Percentiles rank a stretch among this genome's conserved stretches.
Evolutionary conservation across 2,888 invertebrate species (phyloP).

Genomic region (Bombylius major): DNA sequence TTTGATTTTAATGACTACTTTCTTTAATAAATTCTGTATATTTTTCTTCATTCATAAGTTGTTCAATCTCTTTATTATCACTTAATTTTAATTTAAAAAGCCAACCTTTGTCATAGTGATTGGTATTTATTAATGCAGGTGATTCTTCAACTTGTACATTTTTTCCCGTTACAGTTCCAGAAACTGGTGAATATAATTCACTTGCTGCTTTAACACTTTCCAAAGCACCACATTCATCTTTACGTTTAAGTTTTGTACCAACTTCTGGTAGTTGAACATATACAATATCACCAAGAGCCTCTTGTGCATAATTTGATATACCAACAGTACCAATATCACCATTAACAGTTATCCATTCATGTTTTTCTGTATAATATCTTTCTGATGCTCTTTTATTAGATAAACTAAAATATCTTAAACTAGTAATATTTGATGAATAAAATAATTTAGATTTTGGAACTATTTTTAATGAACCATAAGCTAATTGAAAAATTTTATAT

Average conservation of each 20-base stretch:
- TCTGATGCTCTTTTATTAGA: slow-evolving; percentile 31
- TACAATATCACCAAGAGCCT: slow-evolving; percentile 92
- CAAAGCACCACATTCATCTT: slow-evolving; percentile 88
- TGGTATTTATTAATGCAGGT: slow-evolving; percentile 79
- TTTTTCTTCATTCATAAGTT: slow-evolving; percentile 70
- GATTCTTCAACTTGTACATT: slow-evolving; percentile 70
- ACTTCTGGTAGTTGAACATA: slow-evolving; percentile 88
- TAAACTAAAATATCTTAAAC: no score
- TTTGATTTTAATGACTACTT: slow-evolving; percentile 36
- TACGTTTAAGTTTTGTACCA: slow-evolving; percentile 50
- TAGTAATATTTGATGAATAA: no score
- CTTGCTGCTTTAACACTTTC: slow-evolving; percentile 99
- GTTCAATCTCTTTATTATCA: slow-evolving; percentile 57
- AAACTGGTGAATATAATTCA: slow-evolving; percentile 84
- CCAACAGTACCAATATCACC: slow-evolving; percentile 77
- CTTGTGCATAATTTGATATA: slow-evolving; percentile 89
- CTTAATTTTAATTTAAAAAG: slow-evolving; percentile 79
- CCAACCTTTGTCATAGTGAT: slow-evolving; percentile 90
- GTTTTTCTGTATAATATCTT: slow-evolving; percentile 70
- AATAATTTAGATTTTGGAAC: no score
- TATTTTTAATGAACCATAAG: no score
- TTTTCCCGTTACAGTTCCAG: slow-evolving; percentile 74
- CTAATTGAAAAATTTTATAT: no score
- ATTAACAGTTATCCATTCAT: slow-evolving; percentile 84
- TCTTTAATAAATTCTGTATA: slow-evolving; percentile 72